Conservation (phyloP, 64 coral and sea anemone genomes). For the Orbicella faveolata region DNA sequence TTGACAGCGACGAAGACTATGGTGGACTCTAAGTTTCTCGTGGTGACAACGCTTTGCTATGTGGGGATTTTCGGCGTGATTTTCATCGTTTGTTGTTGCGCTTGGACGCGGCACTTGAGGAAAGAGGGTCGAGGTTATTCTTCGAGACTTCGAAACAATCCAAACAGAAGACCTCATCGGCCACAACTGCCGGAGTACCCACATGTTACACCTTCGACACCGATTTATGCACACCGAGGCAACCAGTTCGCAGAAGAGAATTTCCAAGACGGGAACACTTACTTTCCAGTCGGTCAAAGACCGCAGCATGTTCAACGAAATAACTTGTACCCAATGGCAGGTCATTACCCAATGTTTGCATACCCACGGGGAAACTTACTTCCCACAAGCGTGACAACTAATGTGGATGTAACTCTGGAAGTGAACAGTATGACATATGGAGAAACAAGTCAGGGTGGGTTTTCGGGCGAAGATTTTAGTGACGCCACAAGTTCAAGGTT, state of each 20-base stretch:
- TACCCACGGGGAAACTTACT: constrained; percentile 36
- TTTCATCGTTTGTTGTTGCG: constrained; percentile 87
- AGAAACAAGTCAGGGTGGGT: constrained; percentile 56
- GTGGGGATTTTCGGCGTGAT: constrained; percentile 71
- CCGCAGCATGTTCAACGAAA: not conserved
- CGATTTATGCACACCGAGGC: not conserved
- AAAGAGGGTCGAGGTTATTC: constrained; percentile 34
- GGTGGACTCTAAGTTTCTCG: constrained; percentile 76
- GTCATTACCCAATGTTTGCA: constrained; percentile 11
- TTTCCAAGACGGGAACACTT: not conserved
- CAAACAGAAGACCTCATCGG: constrained; percentile 30
- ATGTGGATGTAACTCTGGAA: constrained; percentile 57
- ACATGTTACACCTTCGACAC: not conserved
- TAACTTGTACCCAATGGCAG: constrained; percentile 19
- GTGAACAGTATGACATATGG: constrained; percentile 40
- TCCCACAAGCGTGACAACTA: constrained; percentile 51
- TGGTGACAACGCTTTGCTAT: constrained; percentile 85
- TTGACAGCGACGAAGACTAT: constrained; percentile 4
- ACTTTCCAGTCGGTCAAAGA: not conserved
- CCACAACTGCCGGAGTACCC: constrained; percentile 20
- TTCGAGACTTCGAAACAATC: constrained; percentile 28
- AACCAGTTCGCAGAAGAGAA: constrained; percentile 6
- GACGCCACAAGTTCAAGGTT: constrained; percentile 72
- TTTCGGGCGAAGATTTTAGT: constrained; percentile 72
- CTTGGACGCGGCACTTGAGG: constrained; percentile 70